Percentiles rank a stretch among this genome's conserved stretches.
Evolutionary conservation across 2,888 invertebrate genomes (phyloP).

Genomic region (Lochmaea crataegi): DNA sequence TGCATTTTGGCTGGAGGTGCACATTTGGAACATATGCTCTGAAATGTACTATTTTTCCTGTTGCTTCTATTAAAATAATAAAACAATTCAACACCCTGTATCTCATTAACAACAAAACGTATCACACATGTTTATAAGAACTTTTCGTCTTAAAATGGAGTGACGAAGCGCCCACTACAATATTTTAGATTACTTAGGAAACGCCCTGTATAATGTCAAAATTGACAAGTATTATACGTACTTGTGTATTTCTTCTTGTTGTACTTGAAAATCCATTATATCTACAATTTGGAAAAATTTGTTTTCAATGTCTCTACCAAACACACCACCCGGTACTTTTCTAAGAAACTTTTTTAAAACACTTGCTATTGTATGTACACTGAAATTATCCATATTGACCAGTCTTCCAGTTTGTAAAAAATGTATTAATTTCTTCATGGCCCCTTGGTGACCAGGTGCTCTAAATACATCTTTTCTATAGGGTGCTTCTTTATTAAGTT

Average conservation of each 20-base stretch:
- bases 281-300: constrained; percentile 90
- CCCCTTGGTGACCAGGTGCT: constrained; percentile 94
- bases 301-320: constrained; percentile 92
- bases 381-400: constrained; percentile 94
- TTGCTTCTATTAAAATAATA: too few species aligned
- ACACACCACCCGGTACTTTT: constrained; percentile 96
- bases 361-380: constrained; percentile 97
- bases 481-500: constrained; percentile 95
- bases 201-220: background rate
- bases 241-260: constrained; percentile 93
- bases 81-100: too few species aligned
- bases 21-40: too few species aligned
- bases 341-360: constrained; percentile 97
- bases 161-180: too few species aligned
- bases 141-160: too few species aligned
- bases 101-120: too few species aligned
- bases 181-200: too few species aligned
- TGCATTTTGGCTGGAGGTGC: too few species aligned
- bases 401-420: constrained; percentile 90
- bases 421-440: constrained; percentile 93
- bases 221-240: constrained; percentile 63
- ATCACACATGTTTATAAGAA: too few species aligned
- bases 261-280: constrained; percentile 82
- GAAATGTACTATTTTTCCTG: too few species aligned
- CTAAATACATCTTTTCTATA: constrained; percentile 93